Base-by-base conservation (phyloP, 2,113 vertebrate species). In the Asarcornis scutulata region DNA sequence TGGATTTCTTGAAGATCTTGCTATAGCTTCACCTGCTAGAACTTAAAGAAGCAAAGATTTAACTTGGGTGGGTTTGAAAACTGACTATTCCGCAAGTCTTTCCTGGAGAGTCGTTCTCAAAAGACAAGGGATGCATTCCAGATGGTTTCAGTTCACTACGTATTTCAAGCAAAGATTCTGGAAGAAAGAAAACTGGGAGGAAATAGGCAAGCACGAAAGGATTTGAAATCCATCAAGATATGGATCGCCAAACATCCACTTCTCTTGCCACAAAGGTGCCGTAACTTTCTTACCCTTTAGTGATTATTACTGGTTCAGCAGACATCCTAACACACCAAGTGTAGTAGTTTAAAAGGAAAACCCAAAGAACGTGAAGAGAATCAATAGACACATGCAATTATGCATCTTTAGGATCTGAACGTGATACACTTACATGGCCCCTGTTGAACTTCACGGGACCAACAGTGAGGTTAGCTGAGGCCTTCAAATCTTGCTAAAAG, bases 381-480 rank as follows among this genome's bases (percentile, higher is more conserved):
- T 88, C 96, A 95, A 91, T 1, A 93, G 96, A 89, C 96, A 96
- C 97, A 95, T 96, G 96, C 93, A 97, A 67, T 95, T 96, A 95
- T 40, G 96, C 95, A 96, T 94, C 97, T 96, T 97, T 96, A 78
- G 95, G 90, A 95, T 69, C 72, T 82, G 96, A 97, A 97, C 50
- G 86, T 56, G 96, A 96, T 81, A 96, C 91, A 97, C 97, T 97
- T 97, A 97, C 96, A 97, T 77, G 97, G 97, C 94, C 97, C 97
- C 97, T 95, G 96, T 52, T 95, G 96, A 97, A 95, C 96, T 93
- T 97, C 97, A 96, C 21, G 95, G 96, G 97, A 97, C 97, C 97
- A 98, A 97, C 92, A 98, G 95, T 96, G 97, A 96, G 95, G 96
- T 95, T 97, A 97, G 97, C 96, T 90, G 97, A 97, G 92, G 95